Evolutionary conservation across 1,140 invertebrate species (phyloP), one percentile per base, ranked within the genome.

Genomic region (Zaprionus lachaisei): DNA sequence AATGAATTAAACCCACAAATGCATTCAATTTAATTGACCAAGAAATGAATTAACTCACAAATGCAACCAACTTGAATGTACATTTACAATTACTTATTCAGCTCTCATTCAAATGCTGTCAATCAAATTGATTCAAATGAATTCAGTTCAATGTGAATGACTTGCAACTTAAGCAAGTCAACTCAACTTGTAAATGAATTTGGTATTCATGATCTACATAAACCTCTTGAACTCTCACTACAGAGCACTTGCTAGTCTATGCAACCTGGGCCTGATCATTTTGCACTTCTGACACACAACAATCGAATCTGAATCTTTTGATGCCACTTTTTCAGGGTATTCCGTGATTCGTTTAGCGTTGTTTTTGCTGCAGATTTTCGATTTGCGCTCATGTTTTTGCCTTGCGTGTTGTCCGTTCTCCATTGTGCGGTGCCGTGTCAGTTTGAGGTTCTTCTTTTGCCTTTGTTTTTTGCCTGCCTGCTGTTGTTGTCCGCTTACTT

Each of bases 371-470:
- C 31, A 37, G 37, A 31, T 57, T 47, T 56, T 28, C 61, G n/a
- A 37, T 51, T 70, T 70, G 37, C n/a, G n/a, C 54, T 66, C 20
- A 3, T 34, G 11, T 37, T 26, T 74, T 47, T 56, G 24, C 22
- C 26, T 61, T 74, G 44, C 34, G 37, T 51, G 41, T 74, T 69
- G 49, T 61, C 73, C 7, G 41, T 17, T 17, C 41, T 47, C 6
- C 41, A 2, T 47, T 47, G n/a, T 47, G 41, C n/a, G n/a, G n/a
- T 47, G 41, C 41, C 24, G 65, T 77, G 41, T 65, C 62, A 63
- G 70, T 68, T 77, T 75, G 71, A 28, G 75, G 57, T 57, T 72
- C 14, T 72, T 60, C 20, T 60, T 44, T 71, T 51, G 17, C 12
- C 20, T 49, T 14, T 64, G 60, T 44, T 71, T 63, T 24, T 49